Conservation (phyloP, 2,113 vertebrate genomes). For the Prochilodus magdalenae region DNA sequence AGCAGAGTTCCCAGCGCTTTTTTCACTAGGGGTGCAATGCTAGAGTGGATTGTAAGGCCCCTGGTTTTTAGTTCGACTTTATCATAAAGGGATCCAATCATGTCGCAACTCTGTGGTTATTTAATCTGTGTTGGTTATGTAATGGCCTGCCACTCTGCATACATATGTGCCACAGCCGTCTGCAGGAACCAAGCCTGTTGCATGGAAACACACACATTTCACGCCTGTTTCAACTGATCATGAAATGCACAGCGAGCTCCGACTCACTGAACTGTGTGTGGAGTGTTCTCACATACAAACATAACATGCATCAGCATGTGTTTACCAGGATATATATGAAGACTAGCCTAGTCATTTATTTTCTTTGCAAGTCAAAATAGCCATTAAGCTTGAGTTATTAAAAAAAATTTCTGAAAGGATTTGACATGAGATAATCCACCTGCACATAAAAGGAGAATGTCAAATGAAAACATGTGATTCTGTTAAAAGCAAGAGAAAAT, state of each 20-base stretch:
- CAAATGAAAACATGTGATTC: no score
- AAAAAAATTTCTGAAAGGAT: no score
- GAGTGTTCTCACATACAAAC: background rate
- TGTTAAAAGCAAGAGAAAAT: no score
- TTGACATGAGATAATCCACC: no score
- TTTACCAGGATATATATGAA: no score
- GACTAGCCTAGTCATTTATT: no score
- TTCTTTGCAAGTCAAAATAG: no score
- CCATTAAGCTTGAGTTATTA: no score
- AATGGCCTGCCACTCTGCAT: slow-evolving; percentile 1
- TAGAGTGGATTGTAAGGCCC: background rate
- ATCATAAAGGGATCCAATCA: background rate
- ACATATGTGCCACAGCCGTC: background rate
- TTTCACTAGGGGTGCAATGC: background rate
- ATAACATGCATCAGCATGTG: no score
- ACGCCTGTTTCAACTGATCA: background rate
- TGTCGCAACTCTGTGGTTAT: background rate
- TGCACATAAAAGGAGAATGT: no score
- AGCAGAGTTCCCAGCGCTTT: background rate
- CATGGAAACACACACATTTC: background rate
- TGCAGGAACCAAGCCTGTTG: background rate
- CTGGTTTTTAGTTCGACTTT: background rate
- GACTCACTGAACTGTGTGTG: background rate
- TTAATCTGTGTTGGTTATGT: background rate
- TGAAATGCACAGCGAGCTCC: background rate